These are phyloP conservation scores for Hydrotaea cyrtoneurina DNA, from an alignment of 2,888 invertebrate genomes.

Conservation along the genomic window DNA sequence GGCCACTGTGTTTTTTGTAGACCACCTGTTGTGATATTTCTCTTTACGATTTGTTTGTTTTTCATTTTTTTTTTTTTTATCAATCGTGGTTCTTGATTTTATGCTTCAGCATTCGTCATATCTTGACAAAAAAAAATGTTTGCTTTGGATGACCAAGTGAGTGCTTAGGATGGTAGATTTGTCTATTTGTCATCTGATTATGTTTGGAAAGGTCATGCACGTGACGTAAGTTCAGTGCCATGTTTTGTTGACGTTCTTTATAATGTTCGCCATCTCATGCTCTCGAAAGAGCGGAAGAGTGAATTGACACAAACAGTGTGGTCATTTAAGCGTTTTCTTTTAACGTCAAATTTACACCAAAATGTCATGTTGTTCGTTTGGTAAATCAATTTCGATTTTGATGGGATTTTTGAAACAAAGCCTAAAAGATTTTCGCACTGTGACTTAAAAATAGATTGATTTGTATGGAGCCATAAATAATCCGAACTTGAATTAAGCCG, in stretches of 20 bases:
- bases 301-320: not conserved
- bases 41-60: too few species aligned
- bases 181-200: not conserved
- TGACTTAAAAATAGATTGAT: too few species aligned
- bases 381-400: too few species aligned
- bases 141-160: not conserved
- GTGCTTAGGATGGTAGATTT: not conserved
- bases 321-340: not conserved
- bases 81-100: not conserved
- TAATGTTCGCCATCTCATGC: not conserved
- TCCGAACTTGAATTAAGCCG: too few species aligned
- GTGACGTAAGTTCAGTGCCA: slow-evolving; percentile 23
- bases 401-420: too few species aligned
- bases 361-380: too few species aligned
- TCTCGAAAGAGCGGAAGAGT: not conserved
- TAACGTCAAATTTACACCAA: not conserved
- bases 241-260: not conserved
- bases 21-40: not conserved
- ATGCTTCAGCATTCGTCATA: not conserved
- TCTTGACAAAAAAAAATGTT: slow-evolving; percentile 2
- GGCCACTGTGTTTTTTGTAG: too few species aligned
- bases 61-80: too few species aligned
- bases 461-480: too few species aligned
- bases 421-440: too few species aligned
- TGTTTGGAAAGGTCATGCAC: slow-evolving; percentile 41